phyloP scores from a whole-genome alignment of 1,140 invertebrate genomes.

The Chionoecetes opilio region DNA sequence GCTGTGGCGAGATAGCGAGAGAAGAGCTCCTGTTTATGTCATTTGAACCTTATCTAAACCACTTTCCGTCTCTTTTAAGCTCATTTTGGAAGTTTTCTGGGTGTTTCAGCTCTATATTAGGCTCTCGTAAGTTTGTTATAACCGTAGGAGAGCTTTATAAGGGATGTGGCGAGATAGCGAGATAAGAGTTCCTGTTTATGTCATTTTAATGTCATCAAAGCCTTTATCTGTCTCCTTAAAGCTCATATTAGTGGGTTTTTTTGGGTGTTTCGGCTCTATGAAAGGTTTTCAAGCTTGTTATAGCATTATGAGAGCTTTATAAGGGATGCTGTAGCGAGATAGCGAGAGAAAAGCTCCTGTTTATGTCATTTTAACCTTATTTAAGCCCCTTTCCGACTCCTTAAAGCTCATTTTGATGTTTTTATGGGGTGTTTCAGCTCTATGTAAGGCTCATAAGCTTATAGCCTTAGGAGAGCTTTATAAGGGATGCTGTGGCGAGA shows the following conservation, averaged over 20 bases:
- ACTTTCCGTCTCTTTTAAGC: neutral
- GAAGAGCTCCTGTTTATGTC: neutral
- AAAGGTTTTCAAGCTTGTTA: too few relatives aligned
- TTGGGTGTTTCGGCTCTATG: too few relatives aligned
- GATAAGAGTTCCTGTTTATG: too few relatives aligned
- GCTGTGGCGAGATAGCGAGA: neutral
- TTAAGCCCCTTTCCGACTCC: neutral
- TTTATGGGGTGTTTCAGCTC: neutral
- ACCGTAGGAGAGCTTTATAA: too few relatives aligned
- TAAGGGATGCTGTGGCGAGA: too few relatives aligned
- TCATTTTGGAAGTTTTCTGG: neutral
- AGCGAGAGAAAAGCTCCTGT: neutral
- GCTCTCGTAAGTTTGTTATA: too few relatives aligned
- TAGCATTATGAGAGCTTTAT: too few relatives aligned
- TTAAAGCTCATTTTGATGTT: neutral
- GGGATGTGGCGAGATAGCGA: too few relatives aligned
- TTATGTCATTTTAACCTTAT: neutral
- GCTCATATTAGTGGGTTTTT: too few relatives aligned
- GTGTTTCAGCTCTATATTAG: neutral
- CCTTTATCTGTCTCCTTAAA: too few relatives aligned
- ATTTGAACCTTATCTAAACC: neutral
- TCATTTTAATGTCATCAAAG: too few relatives aligned
- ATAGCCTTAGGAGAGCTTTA: too few relatives aligned
- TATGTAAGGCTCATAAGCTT: neutral
- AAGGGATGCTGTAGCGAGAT: neutral